Percentiles rank a stretch among this genome's conserved stretches.
Evolutionary conservation across 2,797 vertebrate genomes (phyloP).

Genomic region (Thunnus albacares): DNA sequence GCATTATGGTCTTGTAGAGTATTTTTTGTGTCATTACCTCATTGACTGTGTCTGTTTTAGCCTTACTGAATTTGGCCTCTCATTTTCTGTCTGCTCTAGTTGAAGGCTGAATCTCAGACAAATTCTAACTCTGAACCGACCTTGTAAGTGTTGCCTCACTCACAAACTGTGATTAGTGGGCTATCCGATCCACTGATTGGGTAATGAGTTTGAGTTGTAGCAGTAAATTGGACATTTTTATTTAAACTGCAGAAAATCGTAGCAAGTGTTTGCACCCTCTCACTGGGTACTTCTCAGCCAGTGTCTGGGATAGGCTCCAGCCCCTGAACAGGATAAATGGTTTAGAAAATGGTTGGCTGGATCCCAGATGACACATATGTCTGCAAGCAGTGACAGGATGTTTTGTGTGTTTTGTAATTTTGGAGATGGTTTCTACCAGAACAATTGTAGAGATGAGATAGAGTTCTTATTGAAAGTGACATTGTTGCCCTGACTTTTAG

Average conservation of each 20-base stretch:
- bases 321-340: no score
- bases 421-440: no score
- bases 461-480: no score
- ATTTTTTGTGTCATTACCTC: constrained; percentile 6
- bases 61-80: not conserved
- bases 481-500: no score
- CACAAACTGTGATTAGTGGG: not conserved
- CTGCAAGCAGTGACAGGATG: no score
- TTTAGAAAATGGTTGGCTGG: no score
- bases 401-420: no score
- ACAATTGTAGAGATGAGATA: no score
- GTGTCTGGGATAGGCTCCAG: no score
- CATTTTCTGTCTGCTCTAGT: not conserved
- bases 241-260: not conserved
- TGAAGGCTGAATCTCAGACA: constrained; percentile 2
- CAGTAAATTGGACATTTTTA: constrained; percentile 5
- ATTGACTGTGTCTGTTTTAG: constrained; percentile 13
- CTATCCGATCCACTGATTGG: not conserved
- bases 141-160: not conserved
- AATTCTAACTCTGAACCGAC: constrained; percentile 7
- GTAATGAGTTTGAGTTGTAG: not conserved
- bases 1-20: no score
- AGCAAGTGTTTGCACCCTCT: not conserved
- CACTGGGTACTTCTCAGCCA: not conserved
- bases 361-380: no score